These are phyloP conservation scores for Carduelis carduelis DNA, from an alignment of 2,797 vertebrate genomes.

Conservation along the genomic window DNA sequence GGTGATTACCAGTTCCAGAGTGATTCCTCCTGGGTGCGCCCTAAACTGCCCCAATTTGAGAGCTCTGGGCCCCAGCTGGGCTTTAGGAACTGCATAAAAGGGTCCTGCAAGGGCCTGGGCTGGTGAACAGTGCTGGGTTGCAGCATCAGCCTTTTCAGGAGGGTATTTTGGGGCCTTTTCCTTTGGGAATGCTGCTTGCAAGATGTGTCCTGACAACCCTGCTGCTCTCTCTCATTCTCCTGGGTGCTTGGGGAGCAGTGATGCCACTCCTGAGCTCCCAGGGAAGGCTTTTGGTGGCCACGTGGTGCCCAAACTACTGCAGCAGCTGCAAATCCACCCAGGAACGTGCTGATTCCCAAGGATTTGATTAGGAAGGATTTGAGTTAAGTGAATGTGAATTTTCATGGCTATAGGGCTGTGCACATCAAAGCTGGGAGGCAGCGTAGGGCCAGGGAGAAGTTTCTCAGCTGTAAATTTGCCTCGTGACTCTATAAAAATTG, in stretches of 20 bases:
- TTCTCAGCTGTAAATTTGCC: not conserved
- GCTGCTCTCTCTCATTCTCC: fast-evolving
- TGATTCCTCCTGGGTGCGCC: not conserved
- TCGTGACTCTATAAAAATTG: not conserved
- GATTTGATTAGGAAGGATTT: not conserved
- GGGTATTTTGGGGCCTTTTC: fast-evolving
- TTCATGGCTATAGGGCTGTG: not conserved
- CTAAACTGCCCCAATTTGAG: not conserved
- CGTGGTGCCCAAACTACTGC: not conserved
- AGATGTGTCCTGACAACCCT: not conserved
- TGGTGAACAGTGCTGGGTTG: fast-evolving
- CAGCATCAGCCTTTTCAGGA: fast-evolving
- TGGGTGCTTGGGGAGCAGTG: not conserved
- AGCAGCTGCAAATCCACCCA: not conserved
- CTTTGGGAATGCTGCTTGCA: not conserved
- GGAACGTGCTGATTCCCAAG: not conserved
- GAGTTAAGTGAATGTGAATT: not conserved
- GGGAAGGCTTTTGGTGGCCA: not conserved
- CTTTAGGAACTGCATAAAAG: fast-evolving
- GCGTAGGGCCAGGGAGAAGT: not conserved
- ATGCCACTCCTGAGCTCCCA: not conserved
- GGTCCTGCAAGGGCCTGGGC: not conserved
- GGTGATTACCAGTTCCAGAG: fast-evolving
- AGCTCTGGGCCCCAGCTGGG: not conserved
- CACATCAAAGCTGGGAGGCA: not conserved